A percentile compares a stretch with the other conserved stretches of the same genome.
Evolutionary conservation across 1,140 invertebrate species (phyloP).

Genomic region (Eciton burchellii): DNA sequence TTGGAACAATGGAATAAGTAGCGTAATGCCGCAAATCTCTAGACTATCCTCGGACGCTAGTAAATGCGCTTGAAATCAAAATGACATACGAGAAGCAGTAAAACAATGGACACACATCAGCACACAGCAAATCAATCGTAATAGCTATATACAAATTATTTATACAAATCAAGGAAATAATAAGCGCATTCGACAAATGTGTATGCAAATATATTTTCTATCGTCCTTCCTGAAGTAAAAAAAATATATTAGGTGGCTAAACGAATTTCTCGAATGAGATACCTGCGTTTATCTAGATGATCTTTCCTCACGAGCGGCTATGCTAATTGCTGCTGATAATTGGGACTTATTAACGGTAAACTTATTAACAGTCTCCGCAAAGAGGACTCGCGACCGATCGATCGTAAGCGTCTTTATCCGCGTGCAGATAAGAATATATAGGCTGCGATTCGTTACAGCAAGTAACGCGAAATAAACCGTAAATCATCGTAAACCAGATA

Average conservation of each 20-base stretch:
- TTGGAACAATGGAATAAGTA: background rate
- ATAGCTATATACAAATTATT: conserved; percentile 51
- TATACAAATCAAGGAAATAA: conserved; percentile 43
- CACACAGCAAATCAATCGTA: conserved; percentile 47
- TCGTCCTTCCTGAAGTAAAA: background rate
- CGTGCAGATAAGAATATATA: background rate
- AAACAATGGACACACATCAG: conserved; percentile 36
- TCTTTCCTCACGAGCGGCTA: conserved; percentile 5
- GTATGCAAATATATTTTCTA: background rate
- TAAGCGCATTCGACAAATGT: conserved; percentile 41
- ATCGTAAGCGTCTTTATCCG: conserved; percentile 28
- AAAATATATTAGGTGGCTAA: background rate
- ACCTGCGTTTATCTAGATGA: conserved; percentile 5
- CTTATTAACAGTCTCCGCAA: background rate
- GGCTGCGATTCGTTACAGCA: background rate
- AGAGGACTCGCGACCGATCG: background rate
- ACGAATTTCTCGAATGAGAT: background rate
- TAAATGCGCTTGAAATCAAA: conserved; percentile 18
- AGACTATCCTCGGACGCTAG: conserved; percentile 1
- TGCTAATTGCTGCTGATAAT: conserved; percentile 42
- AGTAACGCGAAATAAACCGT: conserved; percentile 1
- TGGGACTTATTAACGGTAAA: conserved; percentile 34
- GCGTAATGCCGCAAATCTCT: background rate
- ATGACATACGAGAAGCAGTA: conserved; percentile 27
- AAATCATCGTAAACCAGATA: background rate